Evolutionary conservation across 2,797 vertebrate genomes (phyloP), one percentile per base, ranked within the genome.

Genomic region (Notamacropus eugenii): DNA sequence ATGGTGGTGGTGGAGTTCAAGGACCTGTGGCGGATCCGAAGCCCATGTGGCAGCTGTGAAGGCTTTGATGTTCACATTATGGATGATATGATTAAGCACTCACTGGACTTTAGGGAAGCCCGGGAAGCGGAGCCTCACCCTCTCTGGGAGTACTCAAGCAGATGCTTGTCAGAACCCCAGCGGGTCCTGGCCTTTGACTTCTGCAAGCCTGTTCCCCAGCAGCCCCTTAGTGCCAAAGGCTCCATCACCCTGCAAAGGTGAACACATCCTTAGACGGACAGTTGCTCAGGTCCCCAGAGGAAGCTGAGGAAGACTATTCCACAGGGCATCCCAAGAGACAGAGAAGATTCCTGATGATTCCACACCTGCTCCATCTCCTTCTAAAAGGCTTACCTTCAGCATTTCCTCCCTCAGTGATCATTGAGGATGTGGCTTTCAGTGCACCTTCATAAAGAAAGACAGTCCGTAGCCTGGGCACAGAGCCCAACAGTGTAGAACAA

Each of bases 41-140:
- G 99, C 27, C 99, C 99, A 0, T 99, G 99, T 97, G 99, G 99
- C 24, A 98, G 94, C 12, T 99, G 99, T 90, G 99, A 99, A 97
- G 99, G 99, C 93, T 99, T 99, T 90, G 99, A 99, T n/a, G 99
- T 99, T 54, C 98, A 93, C n/a, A 99, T 99, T 93, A 99, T 99
- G 99, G 99, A 99, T 97, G 99, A 99, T 93, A 99, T 99, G 99
- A 99, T 99, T 96, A 99, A 99, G 99, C 97, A 92, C 93, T 99
- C 99, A 95, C 97, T 99, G 98, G 99, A 99, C 98, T 99, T 99
- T 98, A 99, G 98, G n/a, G 99, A 99, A 97, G 99, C 99, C 29
- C 99, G 98, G 29, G 99, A 99, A 98, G 99, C 99, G 0, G 99
- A 99, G 98, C 99, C 99, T 19, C 99, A 99, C 94, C 99, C 99